Evolutionary conservation across 2,797 vertebrate genomes (phyloP).

Genomic region (Oceanodroma leucorhoa): DNA sequence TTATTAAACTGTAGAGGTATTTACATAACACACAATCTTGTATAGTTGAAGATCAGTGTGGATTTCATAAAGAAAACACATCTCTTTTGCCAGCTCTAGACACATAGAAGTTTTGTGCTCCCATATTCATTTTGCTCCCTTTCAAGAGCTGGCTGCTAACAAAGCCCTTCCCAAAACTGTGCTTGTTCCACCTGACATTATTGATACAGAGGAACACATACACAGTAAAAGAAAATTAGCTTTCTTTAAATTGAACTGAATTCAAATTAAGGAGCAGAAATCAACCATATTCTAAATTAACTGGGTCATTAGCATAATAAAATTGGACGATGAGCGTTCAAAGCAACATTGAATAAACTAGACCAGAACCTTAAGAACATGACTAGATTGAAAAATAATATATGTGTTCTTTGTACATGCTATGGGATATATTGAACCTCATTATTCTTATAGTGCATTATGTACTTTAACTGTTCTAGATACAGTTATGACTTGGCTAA

Average conservation of each 20-base stretch:
- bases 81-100: neutral
- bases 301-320: neutral
- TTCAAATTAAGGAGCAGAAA: neutral
- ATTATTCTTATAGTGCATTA: neutral
- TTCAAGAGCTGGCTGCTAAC: neutral
- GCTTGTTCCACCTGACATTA: neutral
- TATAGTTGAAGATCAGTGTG: neutral
- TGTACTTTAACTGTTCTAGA: neutral
- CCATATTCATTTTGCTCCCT: fast-evolving
- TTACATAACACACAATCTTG: neutral
- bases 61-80: neutral
- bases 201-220: neutral
- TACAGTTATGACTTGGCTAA: neutral
- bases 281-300: neutral
- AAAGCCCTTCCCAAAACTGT: neutral
- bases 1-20: neutral
- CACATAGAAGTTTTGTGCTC: neutral
- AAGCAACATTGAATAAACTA: neutral
- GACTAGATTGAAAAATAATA: neutral
- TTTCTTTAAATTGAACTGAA: neutral
- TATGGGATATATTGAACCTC: neutral
- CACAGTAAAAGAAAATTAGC: neutral
- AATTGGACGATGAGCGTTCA: neutral
- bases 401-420: neutral
- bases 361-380: neutral